Evolutionary conservation across 2,113 vertebrate genomes (phyloP).

Genomic region (Myotis brandtii): DNA sequence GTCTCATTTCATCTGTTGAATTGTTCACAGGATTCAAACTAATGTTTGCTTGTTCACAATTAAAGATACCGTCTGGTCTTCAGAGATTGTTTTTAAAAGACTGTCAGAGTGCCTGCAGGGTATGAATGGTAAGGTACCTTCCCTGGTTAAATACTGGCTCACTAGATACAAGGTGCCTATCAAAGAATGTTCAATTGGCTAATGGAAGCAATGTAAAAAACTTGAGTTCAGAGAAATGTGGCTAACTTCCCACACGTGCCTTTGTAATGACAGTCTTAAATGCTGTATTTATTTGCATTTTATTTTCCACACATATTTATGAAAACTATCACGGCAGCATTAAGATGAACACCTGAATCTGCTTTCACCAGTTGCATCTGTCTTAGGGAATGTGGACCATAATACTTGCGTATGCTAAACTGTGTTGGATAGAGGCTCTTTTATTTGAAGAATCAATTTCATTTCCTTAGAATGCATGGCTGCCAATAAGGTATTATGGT

Average conservation of each 20-base stretch:
- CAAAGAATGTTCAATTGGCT: slow-evolving; percentile 42
- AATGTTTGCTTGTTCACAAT: slow-evolving; percentile 86
- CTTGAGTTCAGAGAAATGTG: neutral
- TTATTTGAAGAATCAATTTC: slow-evolving; percentile 55
- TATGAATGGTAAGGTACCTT: slow-evolving; percentile 69
- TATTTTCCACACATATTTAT: slow-evolving; percentile 32
- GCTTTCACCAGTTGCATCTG: slow-evolving; percentile 51
- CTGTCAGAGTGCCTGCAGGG: slow-evolving; percentile 63
- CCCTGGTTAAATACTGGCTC: slow-evolving; percentile 74
- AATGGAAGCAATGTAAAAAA: slow-evolving; percentile 69
- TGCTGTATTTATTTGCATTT: slow-evolving; percentile 20
- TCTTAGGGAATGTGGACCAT: neutral
- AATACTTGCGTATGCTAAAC: slow-evolving; percentile 38
- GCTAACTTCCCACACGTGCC: slow-evolving; percentile 62
- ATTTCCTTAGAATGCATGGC: neutral
- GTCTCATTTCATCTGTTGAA: slow-evolving; percentile 86
- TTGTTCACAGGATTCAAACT: slow-evolving; percentile 81
- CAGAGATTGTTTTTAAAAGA: slow-evolving; percentile 74
- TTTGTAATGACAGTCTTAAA: slow-evolving; percentile 62
- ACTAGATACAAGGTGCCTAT: neutral
- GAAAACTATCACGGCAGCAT: slow-evolving; percentile 44
- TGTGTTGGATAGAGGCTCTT: neutral
- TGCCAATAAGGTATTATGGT: slow-evolving; percentile 28
- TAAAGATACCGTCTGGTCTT: slow-evolving; percentile 79
- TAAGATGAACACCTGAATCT: neutral